Percentiles rank a stretch among this genome's conserved stretches.
phyloP scores from a whole-genome alignment of 1,140 invertebrate species.

The Drosophila sulfurigaster region DNA sequence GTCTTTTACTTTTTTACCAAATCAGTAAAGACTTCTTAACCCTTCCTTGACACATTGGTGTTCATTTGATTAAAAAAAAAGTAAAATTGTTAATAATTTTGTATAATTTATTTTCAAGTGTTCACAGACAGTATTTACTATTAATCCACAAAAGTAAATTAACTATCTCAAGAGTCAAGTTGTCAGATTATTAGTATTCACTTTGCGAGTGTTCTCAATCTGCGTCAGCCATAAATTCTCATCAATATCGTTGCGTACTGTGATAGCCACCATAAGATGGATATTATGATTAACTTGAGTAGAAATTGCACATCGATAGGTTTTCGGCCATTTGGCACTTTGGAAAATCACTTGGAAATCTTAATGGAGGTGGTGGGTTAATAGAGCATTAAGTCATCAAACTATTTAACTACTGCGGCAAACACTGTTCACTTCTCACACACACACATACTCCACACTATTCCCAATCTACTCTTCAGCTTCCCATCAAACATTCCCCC shows the following conservation, averaged over 20 bases:
- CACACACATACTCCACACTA: slow-evolving; percentile 16
- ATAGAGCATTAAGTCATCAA: slow-evolving; percentile 77
- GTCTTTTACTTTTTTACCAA: no score
- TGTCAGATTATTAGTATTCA: not conserved
- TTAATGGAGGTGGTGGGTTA: slow-evolving; percentile 50
- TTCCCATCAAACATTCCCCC: slow-evolving; percentile 12
- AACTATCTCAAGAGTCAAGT: not conserved
- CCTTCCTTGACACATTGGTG: no score
- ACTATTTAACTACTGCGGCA: slow-evolving; percentile 43
- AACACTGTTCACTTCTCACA: slow-evolving; percentile 4
- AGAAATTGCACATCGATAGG: slow-evolving; percentile 26
- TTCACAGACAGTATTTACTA: not conserved
- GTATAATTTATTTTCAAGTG: no score
- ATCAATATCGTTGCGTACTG: slow-evolving; percentile 17
- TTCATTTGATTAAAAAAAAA: not conserved
- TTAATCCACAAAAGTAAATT: not conserved
- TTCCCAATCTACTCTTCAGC: not conserved
- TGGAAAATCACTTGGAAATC: slow-evolving; percentile 17
- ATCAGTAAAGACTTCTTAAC: no score
- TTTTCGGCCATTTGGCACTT: not conserved
- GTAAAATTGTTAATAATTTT: no score
- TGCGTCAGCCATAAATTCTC: slow-evolving; percentile 1
- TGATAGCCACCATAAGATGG: slow-evolving; percentile 27
- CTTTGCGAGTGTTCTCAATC: not conserved
- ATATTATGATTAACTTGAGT: slow-evolving; percentile 32